Evolutionary conservation across 92 coral and sea anemone species (phyloP), one percentile per base, ranked within the genome.

Genomic region (Parazoanthus swiftii): DNA sequence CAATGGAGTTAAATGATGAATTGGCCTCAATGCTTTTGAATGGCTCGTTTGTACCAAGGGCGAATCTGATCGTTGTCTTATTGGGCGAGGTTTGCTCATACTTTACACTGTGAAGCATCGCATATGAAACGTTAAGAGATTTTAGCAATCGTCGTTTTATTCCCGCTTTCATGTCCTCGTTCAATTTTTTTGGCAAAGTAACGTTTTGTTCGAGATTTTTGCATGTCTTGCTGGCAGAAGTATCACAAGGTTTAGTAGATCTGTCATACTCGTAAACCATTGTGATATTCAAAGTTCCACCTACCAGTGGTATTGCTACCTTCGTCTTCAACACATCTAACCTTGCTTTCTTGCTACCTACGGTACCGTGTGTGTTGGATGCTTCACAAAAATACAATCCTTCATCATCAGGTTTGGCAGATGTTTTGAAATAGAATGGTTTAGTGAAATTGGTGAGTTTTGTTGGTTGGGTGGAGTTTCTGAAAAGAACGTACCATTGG

Each of bases 351-450:
- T 54, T 91, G 75, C 93, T 91, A 68, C 38, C 78, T 14, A 79
- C 83, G 0, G 76, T 35, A 0, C 89, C 91, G 76, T 85, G 91
- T 3, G 59, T 10, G 5, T 91, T 91, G 14, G 89, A 88, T 66
- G 86, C 89, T 33, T 85, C 79, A 66, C 93, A 91, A 13, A 37
- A 91, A 44, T 91, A 91, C 44, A 83, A 48, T 44, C 93, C 93
- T 48, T 86, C 78, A 15, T 88, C 78, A 11, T 39, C 77, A 6
- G 73, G 65, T 13, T 77, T 21, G 11, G 81, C 82, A 75, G 85
- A 83, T 5, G 74, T 0, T 58, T 77, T 71, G 10, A 0, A 54
- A 6, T 88, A 25, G 65, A 88, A 56, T 21, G 83, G 79, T 11
- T 56, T 75, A 5, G 72, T 77, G 51, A 50, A 20, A 54, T 91